Evolutionary conservation across 2,113 vertebrate genomes (phyloP).

Genomic region (Ariopsis seemanni): DNA sequence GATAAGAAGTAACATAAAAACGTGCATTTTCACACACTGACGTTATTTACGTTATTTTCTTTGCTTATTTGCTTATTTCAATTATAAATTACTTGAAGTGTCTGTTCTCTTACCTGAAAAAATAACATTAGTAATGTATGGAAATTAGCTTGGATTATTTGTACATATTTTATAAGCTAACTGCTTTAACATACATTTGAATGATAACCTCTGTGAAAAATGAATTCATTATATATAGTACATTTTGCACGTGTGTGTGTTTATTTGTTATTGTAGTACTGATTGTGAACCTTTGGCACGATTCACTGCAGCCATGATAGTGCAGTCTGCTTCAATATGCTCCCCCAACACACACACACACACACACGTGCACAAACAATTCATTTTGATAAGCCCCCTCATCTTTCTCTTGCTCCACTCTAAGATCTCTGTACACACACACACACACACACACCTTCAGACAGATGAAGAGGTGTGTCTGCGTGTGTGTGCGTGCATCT

Average conservation of each 20-base stretch:
- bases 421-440: conserved; percentile 17
- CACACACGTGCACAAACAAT: conserved; percentile 21
- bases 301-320: conserved; percentile 42
- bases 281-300: conserved; percentile 33
- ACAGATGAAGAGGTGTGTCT: conserved; percentile 20
- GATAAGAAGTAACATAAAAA: not conserved
- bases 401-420: not conserved
- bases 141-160: not conserved
- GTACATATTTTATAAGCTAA: not conserved
- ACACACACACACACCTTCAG: not conserved
- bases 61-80: not conserved
- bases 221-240: not conserved
- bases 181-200: not conserved
- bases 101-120: not conserved
- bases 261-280: conserved; percentile 33
- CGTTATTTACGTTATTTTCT: not conserved
- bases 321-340: conserved; percentile 45
- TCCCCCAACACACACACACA: conserved; percentile 10
- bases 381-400: conserved; percentile 22
- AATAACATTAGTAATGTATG: not conserved
- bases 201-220: not conserved
- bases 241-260: conserved; percentile 7
- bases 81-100: not conserved
- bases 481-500: conserved; percentile 57
- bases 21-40: not conserved